phyloP scores from a whole-genome alignment of 2,888 invertebrate species.

The Campoplex nolae region DNA sequence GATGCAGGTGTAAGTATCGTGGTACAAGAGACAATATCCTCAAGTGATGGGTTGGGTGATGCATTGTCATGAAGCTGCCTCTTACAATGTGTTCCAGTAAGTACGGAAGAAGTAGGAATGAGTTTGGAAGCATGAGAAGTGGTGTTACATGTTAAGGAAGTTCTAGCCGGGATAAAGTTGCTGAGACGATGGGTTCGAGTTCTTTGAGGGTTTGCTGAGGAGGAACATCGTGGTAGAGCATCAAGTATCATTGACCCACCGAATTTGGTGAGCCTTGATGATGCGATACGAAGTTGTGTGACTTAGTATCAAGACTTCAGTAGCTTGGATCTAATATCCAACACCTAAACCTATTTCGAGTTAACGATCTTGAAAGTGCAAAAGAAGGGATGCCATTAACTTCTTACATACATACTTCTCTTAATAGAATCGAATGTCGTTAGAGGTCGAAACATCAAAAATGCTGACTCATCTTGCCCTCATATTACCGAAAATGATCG shows the following conservation, averaged over 20 bases:
- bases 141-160: constrained; percentile 15
- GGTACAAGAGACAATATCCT: constrained; percentile 64
- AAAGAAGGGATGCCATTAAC: constrained; percentile 28
- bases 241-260: constrained; percentile 80
- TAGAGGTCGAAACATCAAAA: neutral
- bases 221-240: constrained; percentile 60
- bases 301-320: constrained; percentile 32
- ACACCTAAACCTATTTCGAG: constrained; percentile 50
- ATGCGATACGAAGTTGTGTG: constrained; percentile 78
- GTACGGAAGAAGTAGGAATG: constrained; percentile 49
- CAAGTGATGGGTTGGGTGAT: constrained; percentile 71
- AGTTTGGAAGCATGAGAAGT: constrained; percentile 57
- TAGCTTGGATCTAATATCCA: constrained; percentile 48
- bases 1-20: constrained; percentile 69
- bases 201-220: constrained; percentile 5
- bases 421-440: neutral
- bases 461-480: constrained; percentile 20
- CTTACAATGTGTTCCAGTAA: constrained; percentile 44
- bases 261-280: constrained; percentile 75
- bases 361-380: constrained; percentile 1
- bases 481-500: constrained; percentile 2
- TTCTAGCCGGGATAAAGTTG: neutral
- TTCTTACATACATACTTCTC: constrained; percentile 9
- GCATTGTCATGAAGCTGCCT: constrained; percentile 79
- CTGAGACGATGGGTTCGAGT: constrained; percentile 45